These are phyloP conservation scores for Luffia ferchaultella DNA, from an alignment of 2,888 invertebrate genomes.

Conservation along the genomic window DNA sequence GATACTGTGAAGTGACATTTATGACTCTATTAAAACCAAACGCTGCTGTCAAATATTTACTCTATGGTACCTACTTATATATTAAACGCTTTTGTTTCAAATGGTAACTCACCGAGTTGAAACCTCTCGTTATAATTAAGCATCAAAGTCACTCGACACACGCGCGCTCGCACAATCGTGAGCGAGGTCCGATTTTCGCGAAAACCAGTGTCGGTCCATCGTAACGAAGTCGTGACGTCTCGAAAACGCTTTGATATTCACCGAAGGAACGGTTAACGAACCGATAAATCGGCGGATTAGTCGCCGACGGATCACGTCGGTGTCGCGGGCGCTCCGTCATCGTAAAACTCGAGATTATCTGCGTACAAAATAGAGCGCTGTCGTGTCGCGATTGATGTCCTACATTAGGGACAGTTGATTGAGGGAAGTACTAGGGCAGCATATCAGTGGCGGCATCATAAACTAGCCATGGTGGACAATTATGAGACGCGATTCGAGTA, in stretches of 20 bases:
- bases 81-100: no score
- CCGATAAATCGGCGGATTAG: slow-evolving; percentile 16
- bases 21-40: no score
- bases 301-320: neutral
- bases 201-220: slow-evolving; percentile 2
- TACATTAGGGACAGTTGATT: neutral
- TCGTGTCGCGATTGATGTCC: slow-evolving; percentile 1
- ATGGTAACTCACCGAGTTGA: no score
- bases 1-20: no score
- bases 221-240: slow-evolving; percentile 14
- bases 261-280: slow-evolving; percentile 42
- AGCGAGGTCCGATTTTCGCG: slow-evolving; percentile 1
- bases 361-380: slow-evolving; percentile 5
- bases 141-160: no score
- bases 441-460: neutral
- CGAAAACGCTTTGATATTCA: slow-evolving; percentile 43
- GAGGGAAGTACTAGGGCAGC: neutral
- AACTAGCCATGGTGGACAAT: no score
- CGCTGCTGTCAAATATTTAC: no score
- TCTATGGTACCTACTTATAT: no score
- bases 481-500: no score
- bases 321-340: slow-evolving; percentile 4
- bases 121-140: no score
- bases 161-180: neutral
- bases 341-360: slow-evolving; percentile 7